phyloP scores from a whole-genome alignment of 2,797 vertebrate genomes.

The Sus cebifrons region DNA sequence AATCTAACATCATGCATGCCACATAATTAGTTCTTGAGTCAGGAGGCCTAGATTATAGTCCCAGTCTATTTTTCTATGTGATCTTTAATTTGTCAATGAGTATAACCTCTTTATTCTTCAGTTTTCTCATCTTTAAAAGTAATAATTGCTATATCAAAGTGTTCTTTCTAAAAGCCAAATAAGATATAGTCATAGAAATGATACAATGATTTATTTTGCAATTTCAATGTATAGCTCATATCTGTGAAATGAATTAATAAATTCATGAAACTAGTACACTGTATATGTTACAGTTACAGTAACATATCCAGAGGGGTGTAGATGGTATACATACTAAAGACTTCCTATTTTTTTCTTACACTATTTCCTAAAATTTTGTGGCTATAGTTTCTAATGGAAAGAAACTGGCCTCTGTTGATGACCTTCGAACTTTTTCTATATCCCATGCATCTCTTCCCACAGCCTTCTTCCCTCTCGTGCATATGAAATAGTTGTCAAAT shows the following conservation, averaged over 20 bases:
- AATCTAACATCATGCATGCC: not conserved
- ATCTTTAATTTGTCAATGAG: slow-evolving; percentile 38
- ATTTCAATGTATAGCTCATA: slow-evolving; percentile 36
- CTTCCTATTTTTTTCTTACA: slow-evolving; percentile 45
- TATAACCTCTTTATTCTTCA: not conserved
- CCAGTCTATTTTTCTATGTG: not conserved
- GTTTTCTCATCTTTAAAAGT: slow-evolving; percentile 37
- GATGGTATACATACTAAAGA: not conserved
- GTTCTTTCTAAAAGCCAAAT: not conserved
- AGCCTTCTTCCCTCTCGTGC: not conserved
- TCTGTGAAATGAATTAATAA: slow-evolving; percentile 18
- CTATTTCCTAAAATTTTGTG: slow-evolving; percentile 10
- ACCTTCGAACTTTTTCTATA: slow-evolving; percentile 59
- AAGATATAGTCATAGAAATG: not conserved
- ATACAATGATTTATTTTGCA: slow-evolving; percentile 23
- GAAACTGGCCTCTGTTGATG: slow-evolving; percentile 9
- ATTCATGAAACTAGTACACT: not conserved
- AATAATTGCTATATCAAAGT: not conserved
- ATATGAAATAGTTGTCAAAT: slow-evolving; percentile 54
- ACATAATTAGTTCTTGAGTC: not conserved
- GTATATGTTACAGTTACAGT: not conserved
- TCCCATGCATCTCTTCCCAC: not conserved
- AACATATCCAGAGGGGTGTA: not conserved
- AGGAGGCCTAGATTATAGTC: not conserved
- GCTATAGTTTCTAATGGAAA: slow-evolving; percentile 43